A percentile compares a stretch with the other conserved stretches of the same genome.
These are phyloP conservation scores for Rhagoletis zephyria DNA, from an alignment of 1,140 invertebrate species.

Conservation along the genomic window DNA sequence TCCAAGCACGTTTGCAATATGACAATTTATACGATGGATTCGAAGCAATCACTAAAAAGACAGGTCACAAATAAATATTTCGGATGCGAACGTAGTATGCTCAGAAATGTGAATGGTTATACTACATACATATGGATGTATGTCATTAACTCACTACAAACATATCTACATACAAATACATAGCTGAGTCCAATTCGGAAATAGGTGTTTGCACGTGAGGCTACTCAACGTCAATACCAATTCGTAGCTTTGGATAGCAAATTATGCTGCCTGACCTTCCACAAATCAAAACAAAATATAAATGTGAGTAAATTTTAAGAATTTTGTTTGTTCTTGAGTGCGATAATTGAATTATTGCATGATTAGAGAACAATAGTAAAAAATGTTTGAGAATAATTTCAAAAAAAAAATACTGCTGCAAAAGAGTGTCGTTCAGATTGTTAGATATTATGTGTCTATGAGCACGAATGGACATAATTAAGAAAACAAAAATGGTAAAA, in stretches of 20 bases:
- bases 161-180: background rate
- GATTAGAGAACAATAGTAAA: conserved; percentile 20
- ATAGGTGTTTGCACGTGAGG: conserved; percentile 1
- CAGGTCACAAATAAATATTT: background rate
- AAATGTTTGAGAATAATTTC: background rate
- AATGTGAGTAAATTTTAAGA: background rate
- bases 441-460: conserved; percentile 12
- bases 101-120: background rate
- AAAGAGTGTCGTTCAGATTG: background rate
- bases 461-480: background rate
- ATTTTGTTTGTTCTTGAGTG: background rate
- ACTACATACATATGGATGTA: too few species aligned
- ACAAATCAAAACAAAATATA: background rate
- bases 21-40: conserved; percentile 26
- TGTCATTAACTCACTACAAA: too few species aligned
- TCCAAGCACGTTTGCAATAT: background rate
- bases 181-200: background rate
- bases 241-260: background rate
- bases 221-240: conserved; percentile 22
- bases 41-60: conserved; percentile 8
- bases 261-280: conserved; percentile 28
- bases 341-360: conserved; percentile 29
- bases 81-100: background rate
- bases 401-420: background rate
- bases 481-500: background rate